Evolutionary conservation across 1,140 invertebrate species (phyloP).

Genomic region (Galendromus occidentalis): DNA sequence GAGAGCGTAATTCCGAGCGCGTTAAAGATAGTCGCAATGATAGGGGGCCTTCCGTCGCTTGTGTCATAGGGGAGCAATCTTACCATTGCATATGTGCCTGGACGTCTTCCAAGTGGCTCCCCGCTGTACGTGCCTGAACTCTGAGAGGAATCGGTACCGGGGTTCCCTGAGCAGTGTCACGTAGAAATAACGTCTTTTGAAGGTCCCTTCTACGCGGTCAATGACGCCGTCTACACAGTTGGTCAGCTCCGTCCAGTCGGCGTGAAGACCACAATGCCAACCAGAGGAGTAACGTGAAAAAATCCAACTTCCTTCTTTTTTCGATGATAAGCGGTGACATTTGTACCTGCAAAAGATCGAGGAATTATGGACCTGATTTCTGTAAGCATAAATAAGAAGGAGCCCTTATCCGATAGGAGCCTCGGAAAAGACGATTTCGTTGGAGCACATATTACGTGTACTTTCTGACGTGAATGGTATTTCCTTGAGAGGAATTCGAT

Average conservation of each 20-base stretch:
- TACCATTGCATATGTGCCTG: slow-evolving; percentile 48
- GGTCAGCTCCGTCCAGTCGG: slow-evolving; percentile 91
- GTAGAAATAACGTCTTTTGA: slow-evolving; percentile 58
- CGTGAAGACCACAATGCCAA: slow-evolving; percentile 95
- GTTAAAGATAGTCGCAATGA: no score
- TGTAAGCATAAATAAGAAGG: no score
- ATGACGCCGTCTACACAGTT: slow-evolving; percentile 66
- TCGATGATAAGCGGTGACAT: not conserved
- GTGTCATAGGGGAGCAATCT: not conserved
- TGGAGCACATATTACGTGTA: no score
- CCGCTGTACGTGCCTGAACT: slow-evolving; percentile 82
- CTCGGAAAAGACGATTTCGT: no score
- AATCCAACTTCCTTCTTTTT: slow-evolving; percentile 55
- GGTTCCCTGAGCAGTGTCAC: slow-evolving; percentile 85
- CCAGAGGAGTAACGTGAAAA: slow-evolving; percentile 96
- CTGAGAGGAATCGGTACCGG: slow-evolving; percentile 65
- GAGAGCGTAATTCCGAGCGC: no score
- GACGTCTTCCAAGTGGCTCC: slow-evolving; percentile 86
- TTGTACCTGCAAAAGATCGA: not conserved
- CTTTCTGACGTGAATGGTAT: no score
- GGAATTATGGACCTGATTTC: not conserved
- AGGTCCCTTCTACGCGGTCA: slow-evolving; percentile 58
- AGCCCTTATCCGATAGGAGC: no score
- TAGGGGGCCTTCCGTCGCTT: no score
- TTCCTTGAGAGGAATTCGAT: no score